Conservation (phyloP, 2,888 invertebrate genomes). For the Invenusta paracnida region DNA sequence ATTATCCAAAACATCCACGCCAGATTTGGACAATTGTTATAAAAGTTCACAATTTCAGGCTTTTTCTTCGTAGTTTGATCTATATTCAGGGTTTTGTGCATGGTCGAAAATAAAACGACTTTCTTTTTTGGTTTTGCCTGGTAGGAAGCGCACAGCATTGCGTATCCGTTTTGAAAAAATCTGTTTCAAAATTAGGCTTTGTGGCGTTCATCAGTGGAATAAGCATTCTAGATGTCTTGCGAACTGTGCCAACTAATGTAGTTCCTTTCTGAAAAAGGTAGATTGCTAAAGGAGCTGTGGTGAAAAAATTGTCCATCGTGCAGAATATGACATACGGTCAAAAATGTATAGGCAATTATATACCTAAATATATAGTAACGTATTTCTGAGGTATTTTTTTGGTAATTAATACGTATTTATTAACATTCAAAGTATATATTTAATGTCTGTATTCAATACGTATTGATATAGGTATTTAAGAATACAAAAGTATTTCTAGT, state of each 20-base stretch:
- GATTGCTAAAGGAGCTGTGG: neutral
- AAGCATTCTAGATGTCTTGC: neutral
- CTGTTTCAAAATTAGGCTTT: conserved; percentile 10
- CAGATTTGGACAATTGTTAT: conserved; percentile 31
- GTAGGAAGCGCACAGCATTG: conserved; percentile 13
- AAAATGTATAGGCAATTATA: too few relatives aligned
- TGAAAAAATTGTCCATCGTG: conserved; percentile 24
- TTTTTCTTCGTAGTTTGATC: conserved; percentile 20
- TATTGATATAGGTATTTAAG: too few relatives aligned
- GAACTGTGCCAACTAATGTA: conserved; percentile 32
- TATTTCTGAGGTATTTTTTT: too few relatives aligned
- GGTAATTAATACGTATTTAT: too few relatives aligned
- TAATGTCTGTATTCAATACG: too few relatives aligned
- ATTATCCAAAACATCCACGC: conserved; percentile 9
- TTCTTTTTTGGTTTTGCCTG: conserved; percentile 28
- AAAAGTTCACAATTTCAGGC: conserved; percentile 27
- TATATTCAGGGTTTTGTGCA: conserved; percentile 31
- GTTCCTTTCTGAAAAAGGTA: conserved; percentile 23
- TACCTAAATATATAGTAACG: too few relatives aligned
- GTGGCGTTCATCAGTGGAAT: conserved; percentile 3
- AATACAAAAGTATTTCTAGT: too few relatives aligned
- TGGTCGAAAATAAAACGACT: conserved; percentile 30
- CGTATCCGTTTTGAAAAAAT: neutral
- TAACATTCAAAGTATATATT: too few relatives aligned
- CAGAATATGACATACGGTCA: too few relatives aligned